These are phyloP conservation scores for Mandrillus leucophaeus DNA, from an alignment of 2,113 vertebrate genomes.

Conservation along the genomic window DNA sequence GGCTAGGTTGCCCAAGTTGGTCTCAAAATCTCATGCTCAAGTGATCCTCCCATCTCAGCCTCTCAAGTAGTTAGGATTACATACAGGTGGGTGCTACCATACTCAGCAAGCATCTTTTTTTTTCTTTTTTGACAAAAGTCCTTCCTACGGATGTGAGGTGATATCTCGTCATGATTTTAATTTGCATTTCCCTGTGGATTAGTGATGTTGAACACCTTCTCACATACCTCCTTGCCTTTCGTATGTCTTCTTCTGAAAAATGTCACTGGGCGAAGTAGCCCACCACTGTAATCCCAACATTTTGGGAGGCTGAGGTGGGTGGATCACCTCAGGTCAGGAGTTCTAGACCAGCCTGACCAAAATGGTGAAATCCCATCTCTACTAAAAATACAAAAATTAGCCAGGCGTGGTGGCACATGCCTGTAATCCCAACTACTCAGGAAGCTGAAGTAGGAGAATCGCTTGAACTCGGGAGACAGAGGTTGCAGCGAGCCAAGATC, in stretches of 20 bases:
- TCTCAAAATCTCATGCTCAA: neutral
- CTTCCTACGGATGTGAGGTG: neutral
- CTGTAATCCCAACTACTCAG: no score
- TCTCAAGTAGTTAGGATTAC: neutral
- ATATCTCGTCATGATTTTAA: neutral
- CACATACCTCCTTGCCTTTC: neutral
- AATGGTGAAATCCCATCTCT: no score
- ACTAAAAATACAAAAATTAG: no score
- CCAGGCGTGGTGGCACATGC: rapidly evolving
- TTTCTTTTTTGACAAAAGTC: neutral
- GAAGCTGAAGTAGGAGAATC: no score
- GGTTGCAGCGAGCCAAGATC: no score
- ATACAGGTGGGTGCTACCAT: neutral
- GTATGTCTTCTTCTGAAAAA: neutral
- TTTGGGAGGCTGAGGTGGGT: no score
- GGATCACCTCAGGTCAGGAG: no score
- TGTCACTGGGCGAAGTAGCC: no score
- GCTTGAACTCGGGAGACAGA: no score
- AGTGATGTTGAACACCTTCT: neutral
- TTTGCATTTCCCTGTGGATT: neutral
- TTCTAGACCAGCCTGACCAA: no score
- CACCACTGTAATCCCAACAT: no score
- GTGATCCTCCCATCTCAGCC: neutral
- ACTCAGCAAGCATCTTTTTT: neutral
- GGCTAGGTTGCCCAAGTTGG: neutral